These are phyloP conservation scores for Andrena fulva DNA, from an alignment of 2,888 invertebrate genomes.

Conservation along the genomic window DNA sequence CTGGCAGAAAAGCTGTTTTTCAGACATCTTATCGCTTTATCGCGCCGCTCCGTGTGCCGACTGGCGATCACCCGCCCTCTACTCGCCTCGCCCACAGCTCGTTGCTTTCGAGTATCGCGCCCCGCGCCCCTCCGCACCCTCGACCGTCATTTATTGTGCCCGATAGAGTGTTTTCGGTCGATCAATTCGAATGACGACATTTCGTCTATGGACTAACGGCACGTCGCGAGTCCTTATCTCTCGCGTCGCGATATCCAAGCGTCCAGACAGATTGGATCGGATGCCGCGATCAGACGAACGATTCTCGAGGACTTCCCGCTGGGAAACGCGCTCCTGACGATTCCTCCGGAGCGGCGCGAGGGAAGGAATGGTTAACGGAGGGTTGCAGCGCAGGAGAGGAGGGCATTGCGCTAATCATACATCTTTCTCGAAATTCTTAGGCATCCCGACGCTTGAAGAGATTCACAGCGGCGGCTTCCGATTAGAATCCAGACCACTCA, in stretches of 20 bases:
- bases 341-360: neutral
- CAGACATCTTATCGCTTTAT: conserved; percentile 78
- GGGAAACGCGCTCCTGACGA: too few relatives aligned
- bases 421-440: neutral
- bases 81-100: neutral
- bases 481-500: neutral
- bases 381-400: neutral
- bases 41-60: conserved; percentile 42
- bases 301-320: neutral
- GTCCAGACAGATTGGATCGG: conserved; percentile 15
- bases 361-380: neutral
- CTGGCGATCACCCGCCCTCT: conserved; percentile 40
- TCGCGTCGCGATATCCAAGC: conserved; percentile 24
- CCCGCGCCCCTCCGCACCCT: neutral
- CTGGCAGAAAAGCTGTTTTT: conserved; percentile 72
- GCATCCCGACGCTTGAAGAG: neutral
- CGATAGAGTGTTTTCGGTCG: conserved; percentile 64
- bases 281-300: neutral
- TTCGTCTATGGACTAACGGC: conserved; percentile 38
- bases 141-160: conserved; percentile 19
- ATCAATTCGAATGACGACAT: conserved; percentile 41
- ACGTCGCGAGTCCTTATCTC: conserved; percentile 36
- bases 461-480: neutral
- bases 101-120: conserved; percentile 10
- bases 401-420: neutral